Conservation (phyloP, 2,113 vertebrate species). For the Alligator sinensis region DNA sequence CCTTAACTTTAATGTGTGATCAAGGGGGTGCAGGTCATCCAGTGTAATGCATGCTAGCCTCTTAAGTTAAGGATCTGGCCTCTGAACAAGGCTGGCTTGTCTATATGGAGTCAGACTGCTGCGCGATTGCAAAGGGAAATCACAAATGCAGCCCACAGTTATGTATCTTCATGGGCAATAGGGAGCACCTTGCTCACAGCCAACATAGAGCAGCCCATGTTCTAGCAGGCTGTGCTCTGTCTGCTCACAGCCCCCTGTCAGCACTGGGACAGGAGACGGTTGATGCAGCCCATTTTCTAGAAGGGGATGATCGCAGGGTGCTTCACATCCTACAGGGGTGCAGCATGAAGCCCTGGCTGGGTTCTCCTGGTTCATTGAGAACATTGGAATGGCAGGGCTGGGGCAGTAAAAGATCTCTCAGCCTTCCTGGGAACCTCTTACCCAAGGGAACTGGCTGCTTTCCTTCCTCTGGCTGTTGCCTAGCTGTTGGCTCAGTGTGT, state of each 20-base stretch:
- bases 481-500: not conserved
- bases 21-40: not conserved
- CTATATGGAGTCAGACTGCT: not conserved
- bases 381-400: accelerated
- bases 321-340: no score
- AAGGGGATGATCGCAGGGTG: not conserved
- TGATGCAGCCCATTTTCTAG: not conserved
- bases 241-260: no score
- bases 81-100: not conserved
- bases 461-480: not conserved
- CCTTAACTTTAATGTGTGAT: not conserved
- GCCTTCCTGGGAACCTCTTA: not conserved
- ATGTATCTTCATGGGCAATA: not conserved
- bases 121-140: not conserved
- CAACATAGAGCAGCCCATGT: accelerated
- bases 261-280: not conserved
- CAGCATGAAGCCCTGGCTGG: not conserved
- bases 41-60: slow-evolving; percentile 22
- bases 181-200: accelerated
- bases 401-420: not conserved
- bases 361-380: not conserved
- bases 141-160: not conserved
- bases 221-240: not conserved
- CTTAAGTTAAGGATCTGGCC: not conserved
- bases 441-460: not conserved